Base-by-base conservation (phyloP, 2,888 invertebrate genomes). In the Philereme vetulata region DNA sequence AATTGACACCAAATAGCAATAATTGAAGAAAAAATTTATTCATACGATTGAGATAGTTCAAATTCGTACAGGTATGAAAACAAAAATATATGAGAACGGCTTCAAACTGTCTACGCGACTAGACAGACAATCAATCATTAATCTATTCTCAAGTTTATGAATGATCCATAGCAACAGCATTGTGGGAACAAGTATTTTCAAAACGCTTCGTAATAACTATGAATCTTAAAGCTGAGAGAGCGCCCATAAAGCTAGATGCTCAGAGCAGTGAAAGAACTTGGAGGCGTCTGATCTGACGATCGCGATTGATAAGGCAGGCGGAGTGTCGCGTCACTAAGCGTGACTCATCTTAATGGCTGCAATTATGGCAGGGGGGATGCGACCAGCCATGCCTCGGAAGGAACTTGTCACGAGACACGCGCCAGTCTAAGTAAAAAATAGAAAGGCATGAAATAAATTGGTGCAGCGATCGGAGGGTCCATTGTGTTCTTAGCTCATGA, bases 271-370 rank as follows among this genome's bases (percentile, higher is more conserved):
- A 70, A 70, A 74, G 64, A 74, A 72, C 67, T 69, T 64, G 72
- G 70, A 79, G 72, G 67, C 70, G 72, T 74, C 55, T 59, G 65
- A 70, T 71, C 69, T 71, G 75, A 75, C 74, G 84, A 87, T 86
- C 73, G 82, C 77, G 71, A 82, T 84, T 84, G 86, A 86, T 87
- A 86, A 82, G 78, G 70, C 80, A 80, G 85, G 82, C 85, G 82
- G 82, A 77, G 82, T 65, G 80, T 77, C 86, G 84, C 82, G 83
- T 87, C 86, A 85, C 80, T 85, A 82, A 90, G 89, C 89, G 85
- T 91, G 91, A 91, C 88, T 92, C 90, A 90, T 90, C 85, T 90
- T 90, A 90, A 90, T 89, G 75, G 84, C 78, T 76, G 86, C 86
- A 90, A 89, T 91, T 88, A 90, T 82, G 77, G 80, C 77, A 77